A percentile compares a stretch with the other conserved stretches of the same genome.
phyloP scores from a whole-genome alignment of 2,113 vertebrate genomes.

The Alligator sinensis region DNA sequence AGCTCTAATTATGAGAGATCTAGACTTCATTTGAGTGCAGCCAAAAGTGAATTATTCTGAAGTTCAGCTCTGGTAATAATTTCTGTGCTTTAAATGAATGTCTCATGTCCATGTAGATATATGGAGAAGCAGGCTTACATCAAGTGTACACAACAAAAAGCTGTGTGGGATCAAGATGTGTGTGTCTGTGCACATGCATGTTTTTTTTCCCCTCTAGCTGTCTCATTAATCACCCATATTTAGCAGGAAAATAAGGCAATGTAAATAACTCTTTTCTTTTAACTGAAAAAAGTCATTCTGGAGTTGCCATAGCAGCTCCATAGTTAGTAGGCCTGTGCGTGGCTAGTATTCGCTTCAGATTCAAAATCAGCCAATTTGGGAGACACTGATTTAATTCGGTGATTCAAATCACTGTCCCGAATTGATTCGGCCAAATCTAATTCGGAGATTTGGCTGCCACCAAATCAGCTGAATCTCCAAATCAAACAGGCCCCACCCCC shows the following conservation, averaged over 20 bases:
- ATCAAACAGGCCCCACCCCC: no score
- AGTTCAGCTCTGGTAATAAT: background rate
- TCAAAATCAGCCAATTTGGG: no score
- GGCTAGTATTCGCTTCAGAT: no score
- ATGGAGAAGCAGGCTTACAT: background rate
- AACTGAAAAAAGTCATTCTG: background rate
- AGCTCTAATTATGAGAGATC: background rate
- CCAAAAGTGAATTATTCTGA: background rate
- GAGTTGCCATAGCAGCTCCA: background rate
- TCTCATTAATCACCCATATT: background rate
- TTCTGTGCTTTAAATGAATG: background rate
- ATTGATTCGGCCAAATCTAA: no score
- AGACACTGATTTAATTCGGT: no score
- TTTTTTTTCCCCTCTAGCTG: background rate
- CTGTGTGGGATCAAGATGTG: background rate
- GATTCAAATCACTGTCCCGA: no score
- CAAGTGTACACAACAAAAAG: accelerated
- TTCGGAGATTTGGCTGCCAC: no score
- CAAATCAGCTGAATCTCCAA: no score
- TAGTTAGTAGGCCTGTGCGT: background rate
- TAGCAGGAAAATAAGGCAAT: background rate
- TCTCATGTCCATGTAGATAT: background rate
- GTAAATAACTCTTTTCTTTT: background rate
- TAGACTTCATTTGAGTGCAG: background rate
- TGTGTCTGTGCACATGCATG: background rate